Base-by-base conservation (phyloP, 2,797 vertebrate genomes). In the Galago senegalensis region DNA sequence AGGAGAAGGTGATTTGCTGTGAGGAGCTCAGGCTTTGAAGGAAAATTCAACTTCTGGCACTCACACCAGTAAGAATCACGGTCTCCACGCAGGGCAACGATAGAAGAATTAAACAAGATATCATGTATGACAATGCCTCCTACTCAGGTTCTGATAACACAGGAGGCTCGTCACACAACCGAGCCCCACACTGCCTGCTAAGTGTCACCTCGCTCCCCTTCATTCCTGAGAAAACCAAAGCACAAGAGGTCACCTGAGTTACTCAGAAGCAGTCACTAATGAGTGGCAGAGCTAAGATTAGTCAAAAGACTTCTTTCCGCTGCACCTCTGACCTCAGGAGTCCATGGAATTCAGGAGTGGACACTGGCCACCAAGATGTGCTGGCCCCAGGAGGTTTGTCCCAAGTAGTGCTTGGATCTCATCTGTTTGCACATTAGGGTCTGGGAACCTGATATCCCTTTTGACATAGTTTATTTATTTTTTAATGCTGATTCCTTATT, bases 81-180 rank as follows among this genome's bases (percentile, higher is more conserved):
- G 37, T 73, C 63, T 70, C 88, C 49, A 58, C 25, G 34, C 29
- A 9, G 0, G 4, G 58, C 1, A 27, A 49, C 8, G 3, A 0
- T 14, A 72, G 12, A 27, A 40, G 77, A 67, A 67, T 11, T 11
- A 25, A 49, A 43, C 3, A 23, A 49, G 60, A 37, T 10, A 13
- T 11, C 6, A 40, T 0, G 5, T 17, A 43, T 1, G 7, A 63
- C 1, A 25, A 13, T 0, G 7, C 23, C 0, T 14, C n/a, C 31
- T 7, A 16, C 31, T 58, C 17, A 20, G 18, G 29, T 21, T 16
- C 49, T 37, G 56, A 63, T 25, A 7, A 7, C 12, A 29, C 0
- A 60, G 34, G 1, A 80, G 61, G 43, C 49, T 14, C 4, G 12
- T 61, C 9, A 63, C 7, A 46, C 75, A 84, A 2, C 10, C 13